These are phyloP conservation scores for Antrozous pallidus DNA, from an alignment of 2,797 vertebrate genomes.

Conservation along the genomic window DNA sequence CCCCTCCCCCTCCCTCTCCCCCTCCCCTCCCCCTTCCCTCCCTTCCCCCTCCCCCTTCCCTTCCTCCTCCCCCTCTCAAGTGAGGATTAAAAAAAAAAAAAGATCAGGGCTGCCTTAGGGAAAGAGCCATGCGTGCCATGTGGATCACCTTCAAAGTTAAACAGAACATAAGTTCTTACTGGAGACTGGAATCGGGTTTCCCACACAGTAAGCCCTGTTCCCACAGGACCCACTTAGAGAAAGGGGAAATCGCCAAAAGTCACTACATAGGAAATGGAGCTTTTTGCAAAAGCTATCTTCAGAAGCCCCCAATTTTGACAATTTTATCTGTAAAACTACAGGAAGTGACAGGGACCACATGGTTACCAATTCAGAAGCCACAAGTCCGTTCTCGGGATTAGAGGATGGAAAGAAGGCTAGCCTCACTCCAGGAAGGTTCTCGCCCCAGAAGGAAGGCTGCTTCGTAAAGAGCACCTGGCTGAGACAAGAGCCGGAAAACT, in stretches of 20 bases:
- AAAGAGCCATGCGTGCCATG: not conserved
- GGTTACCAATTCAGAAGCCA: not conserved
- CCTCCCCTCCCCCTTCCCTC: too few species aligned
- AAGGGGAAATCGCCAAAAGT: not conserved
- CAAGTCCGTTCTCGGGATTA: not conserved
- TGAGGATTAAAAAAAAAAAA: not conserved
- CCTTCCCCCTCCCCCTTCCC: too few species aligned
- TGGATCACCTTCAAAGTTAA: not conserved
- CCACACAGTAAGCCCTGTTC: not conserved
- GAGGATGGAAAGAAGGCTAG: not conserved
- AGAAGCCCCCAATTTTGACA: not conserved
- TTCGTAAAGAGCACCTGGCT: not conserved
- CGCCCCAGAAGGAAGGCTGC: not conserved
- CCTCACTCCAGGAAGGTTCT: not conserved
- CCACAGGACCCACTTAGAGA: not conserved
- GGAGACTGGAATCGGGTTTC: not conserved
- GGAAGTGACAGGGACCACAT: not conserved
- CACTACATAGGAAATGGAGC: not conserved
- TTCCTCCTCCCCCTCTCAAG: not conserved
- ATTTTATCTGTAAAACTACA: not conserved
- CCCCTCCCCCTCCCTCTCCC: accelerated
- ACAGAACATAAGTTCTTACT: not conserved
- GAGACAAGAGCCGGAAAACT: not conserved
- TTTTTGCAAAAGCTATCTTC: not conserved
- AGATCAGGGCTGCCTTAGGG: not conserved